These are phyloP conservation scores for Lepus americanus DNA, from an alignment of 2,113 vertebrate genomes.

Conservation along the genomic window DNA sequence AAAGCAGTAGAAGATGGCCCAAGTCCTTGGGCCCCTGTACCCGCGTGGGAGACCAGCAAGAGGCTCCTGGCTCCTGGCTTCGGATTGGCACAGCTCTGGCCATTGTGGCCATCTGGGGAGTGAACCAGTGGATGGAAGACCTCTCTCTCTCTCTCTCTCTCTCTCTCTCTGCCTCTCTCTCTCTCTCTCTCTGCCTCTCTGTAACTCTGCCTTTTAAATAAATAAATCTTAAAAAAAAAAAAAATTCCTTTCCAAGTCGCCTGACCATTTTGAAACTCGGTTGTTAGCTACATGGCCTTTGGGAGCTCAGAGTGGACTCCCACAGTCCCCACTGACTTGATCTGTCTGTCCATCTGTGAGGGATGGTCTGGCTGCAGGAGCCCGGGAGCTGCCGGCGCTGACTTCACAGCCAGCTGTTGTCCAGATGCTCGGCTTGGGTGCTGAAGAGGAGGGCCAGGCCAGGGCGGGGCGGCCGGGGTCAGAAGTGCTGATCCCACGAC, in stretches of 20 bases:
- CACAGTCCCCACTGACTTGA: conserved; percentile 20
- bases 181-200: too few relatives aligned
- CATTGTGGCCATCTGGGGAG: too few relatives aligned
- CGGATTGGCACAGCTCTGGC: too few relatives aligned
- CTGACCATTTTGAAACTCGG: conserved; percentile 13
- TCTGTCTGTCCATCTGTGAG: conserved; percentile 41
- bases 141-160: too few relatives aligned
- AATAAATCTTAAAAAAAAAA: too few relatives aligned
- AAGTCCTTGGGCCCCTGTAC: too few relatives aligned
- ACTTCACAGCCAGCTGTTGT: not conserved
- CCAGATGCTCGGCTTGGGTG: not conserved
- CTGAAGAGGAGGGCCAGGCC: conserved; percentile 28
- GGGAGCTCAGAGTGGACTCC: not conserved
- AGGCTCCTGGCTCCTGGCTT: too few relatives aligned
- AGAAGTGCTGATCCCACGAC: not conserved
- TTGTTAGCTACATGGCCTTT: not conserved
- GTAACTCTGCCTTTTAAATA: too few relatives aligned
- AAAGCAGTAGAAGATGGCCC: too few relatives aligned
- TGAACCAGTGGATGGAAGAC: too few relatives aligned
- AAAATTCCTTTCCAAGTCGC: not conserved
- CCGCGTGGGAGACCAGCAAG: too few relatives aligned
- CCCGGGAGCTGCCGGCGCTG: not conserved
- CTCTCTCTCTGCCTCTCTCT: too few relatives aligned
- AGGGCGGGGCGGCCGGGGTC: not conserved
- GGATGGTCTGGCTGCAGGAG: conserved; percentile 37